A percentile compares a stretch with the other conserved stretches of the same genome.
These are phyloP conservation scores for Nixonia krombeini DNA, from an alignment of 1,140 invertebrate species.

Conservation along the genomic window DNA sequence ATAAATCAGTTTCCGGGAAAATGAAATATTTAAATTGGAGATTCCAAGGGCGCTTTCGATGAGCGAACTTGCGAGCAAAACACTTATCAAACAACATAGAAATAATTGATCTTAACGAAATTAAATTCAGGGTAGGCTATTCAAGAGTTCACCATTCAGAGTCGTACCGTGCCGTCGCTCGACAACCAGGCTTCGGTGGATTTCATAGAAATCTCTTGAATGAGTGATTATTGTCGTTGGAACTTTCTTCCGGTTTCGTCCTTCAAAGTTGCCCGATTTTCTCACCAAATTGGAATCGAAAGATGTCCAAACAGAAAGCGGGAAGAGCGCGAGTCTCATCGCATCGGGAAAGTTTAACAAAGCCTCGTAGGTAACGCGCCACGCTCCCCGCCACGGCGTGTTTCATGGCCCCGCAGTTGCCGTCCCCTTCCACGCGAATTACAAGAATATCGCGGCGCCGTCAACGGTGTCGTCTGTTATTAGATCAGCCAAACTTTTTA, in stretches of 20 bases:
- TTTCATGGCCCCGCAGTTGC: background rate
- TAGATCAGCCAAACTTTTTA: slow-evolving; percentile 62
- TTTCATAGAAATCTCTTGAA: slow-evolving; percentile 9
- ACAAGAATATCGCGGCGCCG: slow-evolving; percentile 16
- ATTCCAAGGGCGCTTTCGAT: too few species aligned
- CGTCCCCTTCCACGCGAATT: slow-evolving; percentile 13
- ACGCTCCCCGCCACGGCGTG: background rate
- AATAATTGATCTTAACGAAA: slow-evolving; percentile 5
- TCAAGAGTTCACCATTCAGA: background rate
- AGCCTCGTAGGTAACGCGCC: slow-evolving; percentile 5
- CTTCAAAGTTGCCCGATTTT: slow-evolving; percentile 6
- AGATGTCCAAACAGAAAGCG: slow-evolving; percentile 8
- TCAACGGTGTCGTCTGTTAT: slow-evolving; percentile 54
- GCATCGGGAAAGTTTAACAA: slow-evolving; percentile 5
- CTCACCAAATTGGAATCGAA: slow-evolving; percentile 9
- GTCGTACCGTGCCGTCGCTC: background rate
- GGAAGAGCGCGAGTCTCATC: background rate
- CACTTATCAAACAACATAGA: slow-evolving; percentile 6
- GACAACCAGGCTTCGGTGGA: background rate
- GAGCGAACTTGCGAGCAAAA: too few species aligned
- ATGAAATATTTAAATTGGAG: too few species aligned
- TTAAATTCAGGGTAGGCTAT: slow-evolving; percentile 3
- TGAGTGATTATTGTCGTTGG: slow-evolving; percentile 11
- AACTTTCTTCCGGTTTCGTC: slow-evolving; percentile 11
- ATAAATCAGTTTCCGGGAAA: too few species aligned